Conservation (phyloP, 2,113 vertebrate species). For the Aptenodytes forsteri region DNA sequence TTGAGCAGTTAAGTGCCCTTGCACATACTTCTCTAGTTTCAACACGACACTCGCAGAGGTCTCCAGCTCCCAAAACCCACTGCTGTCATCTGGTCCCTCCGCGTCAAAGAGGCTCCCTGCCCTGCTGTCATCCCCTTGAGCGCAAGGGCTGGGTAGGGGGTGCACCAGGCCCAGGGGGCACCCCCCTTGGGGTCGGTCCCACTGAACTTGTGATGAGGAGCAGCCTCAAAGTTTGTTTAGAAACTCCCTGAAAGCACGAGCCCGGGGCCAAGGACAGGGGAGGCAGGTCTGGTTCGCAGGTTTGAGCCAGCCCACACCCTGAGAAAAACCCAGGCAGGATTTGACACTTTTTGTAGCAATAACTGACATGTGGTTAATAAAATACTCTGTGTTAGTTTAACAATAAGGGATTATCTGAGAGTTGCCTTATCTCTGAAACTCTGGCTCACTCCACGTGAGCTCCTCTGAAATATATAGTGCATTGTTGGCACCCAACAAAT, state of each 20-base stretch:
- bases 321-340: background rate
- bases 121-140: background rate
- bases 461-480: background rate
- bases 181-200: rapidly evolving
- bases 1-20: background rate
- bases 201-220: background rate
- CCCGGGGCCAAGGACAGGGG: background rate
- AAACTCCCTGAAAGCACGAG: background rate
- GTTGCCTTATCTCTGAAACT: background rate
- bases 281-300: rapidly evolving
- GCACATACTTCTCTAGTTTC: background rate
- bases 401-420: background rate
- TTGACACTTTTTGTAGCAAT: background rate
- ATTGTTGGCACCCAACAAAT: background rate
- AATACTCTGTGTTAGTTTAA: background rate
- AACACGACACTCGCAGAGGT: background rate
- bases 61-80: background rate
- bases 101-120: background rate
- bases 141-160: rapidly evolving
- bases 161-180: too few relatives aligned
- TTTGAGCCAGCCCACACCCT: background rate
- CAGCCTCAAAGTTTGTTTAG: background rate
- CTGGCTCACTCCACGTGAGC: background rate
- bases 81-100: background rate
- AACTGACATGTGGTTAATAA: background rate